These are phyloP conservation scores for Vipera latastei DNA, from an alignment of 2,797 vertebrate genomes.

Conservation along the genomic window DNA sequence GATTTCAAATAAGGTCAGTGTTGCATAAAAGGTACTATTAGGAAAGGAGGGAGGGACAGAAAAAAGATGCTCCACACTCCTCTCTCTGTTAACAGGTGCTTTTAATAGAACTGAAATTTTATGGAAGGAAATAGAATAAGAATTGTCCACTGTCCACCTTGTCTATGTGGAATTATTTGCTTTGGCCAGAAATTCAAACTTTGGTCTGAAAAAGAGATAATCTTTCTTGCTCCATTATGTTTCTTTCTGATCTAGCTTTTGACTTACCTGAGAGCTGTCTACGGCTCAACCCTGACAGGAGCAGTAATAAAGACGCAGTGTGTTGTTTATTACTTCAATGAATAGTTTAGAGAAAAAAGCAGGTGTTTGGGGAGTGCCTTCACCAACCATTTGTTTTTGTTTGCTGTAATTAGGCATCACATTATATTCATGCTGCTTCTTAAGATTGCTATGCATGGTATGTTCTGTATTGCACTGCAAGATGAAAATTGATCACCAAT, in stretches of 20 bases:
- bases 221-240: not conserved
- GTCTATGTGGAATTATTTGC: not conserved
- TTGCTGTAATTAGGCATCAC: constrained; percentile 56
- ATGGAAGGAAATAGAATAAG: not conserved
- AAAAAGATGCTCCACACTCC: not conserved
- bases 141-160: not conserved
- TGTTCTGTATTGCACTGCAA: constrained; percentile 52
- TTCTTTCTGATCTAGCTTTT: not conserved
- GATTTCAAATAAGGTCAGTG: not conserved
- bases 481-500: constrained; percentile 66
- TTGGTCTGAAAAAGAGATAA: not conserved
- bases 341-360: not conserved
- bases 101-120: not conserved
- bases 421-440: constrained; percentile 48
- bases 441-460: constrained; percentile 35
- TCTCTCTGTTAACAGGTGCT: not conserved
- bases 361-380: not conserved
- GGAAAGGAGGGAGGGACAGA: not conserved
- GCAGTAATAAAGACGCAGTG: not conserved
- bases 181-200: not conserved
- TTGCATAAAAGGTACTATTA: not conserved
- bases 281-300: not conserved
- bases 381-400: constrained; percentile 29
- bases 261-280: not conserved
- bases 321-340: not conserved